Conservation (phyloP, 2,113 vertebrate genomes). For the Leucoraja erinaceus region DNA sequence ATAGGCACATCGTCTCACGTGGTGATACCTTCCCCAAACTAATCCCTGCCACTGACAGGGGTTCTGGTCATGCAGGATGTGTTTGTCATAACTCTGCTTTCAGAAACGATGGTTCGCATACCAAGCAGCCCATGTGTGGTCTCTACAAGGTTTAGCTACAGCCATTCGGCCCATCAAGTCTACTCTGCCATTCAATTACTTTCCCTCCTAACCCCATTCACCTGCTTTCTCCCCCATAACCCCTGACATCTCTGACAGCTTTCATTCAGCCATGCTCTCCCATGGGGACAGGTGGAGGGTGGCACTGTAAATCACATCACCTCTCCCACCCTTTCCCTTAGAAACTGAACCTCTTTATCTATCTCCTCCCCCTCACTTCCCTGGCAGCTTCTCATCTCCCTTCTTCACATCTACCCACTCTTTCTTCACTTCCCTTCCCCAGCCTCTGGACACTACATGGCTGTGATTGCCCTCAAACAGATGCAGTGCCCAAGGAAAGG, state of each 20-base stretch:
- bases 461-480: no score
- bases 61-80: not conserved
- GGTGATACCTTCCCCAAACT: not conserved
- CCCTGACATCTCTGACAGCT: no score
- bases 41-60: no score
- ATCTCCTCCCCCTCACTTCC: not conserved
- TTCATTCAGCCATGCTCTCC: not conserved
- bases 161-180: no score
- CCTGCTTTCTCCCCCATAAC: no score
- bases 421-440: not conserved
- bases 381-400: not conserved
- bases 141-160: not conserved
- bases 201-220: no score
- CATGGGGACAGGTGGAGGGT: not conserved
- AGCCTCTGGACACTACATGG: not conserved
- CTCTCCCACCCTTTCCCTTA: not conserved
- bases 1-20: not conserved
- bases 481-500: not conserved
- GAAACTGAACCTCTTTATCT: not conserved
- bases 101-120: not conserved
- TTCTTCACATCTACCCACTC: not conserved
- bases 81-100: not conserved
- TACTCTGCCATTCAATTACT: no score
- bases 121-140: not conserved
- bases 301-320: not conserved